Percentiles rank a stretch among this genome's conserved stretches.
Evolutionary conservation across 2,888 invertebrate genomes (phyloP).

Genomic region (Orthosia gothica): DNA sequence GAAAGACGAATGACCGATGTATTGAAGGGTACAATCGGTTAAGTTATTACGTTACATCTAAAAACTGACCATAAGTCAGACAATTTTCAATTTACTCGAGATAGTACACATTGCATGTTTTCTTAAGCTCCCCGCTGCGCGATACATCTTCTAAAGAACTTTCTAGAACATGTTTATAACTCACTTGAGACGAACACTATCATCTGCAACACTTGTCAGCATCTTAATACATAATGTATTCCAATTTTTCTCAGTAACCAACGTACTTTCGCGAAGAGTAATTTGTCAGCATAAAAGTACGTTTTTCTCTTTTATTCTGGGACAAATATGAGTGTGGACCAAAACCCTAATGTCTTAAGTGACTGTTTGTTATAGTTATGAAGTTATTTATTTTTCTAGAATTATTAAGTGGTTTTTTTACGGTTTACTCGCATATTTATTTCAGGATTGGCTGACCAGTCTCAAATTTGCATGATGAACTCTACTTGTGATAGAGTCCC

Average conservation of each 20-base stretch:
- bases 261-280: conserved; percentile 28
- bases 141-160: conserved; percentile 39
- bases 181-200: conserved; percentile 56
- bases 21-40: too few relatives aligned
- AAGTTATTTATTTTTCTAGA: conserved; percentile 4
- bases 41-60: neutral
- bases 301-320: conserved; percentile 38
- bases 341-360: conserved; percentile 40
- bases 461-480: too few relatives aligned
- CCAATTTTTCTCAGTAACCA: conserved; percentile 55
- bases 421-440: too few relatives aligned
- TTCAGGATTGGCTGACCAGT: too few relatives aligned
- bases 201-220: conserved; percentile 61
- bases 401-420: too few relatives aligned
- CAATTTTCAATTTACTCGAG: conserved; percentile 36
- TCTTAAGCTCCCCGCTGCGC: conserved; percentile 31
- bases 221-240: conserved; percentile 54
- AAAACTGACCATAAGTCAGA: neutral
- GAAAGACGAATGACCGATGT: too few relatives aligned
- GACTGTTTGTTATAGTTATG: conserved; percentile 25
- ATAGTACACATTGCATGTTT: conserved; percentile 21
- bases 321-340: conserved; percentile 45
- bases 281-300: conserved; percentile 47
- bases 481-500: too few relatives aligned
- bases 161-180: too few relatives aligned